Conservation (phyloP, 2,113 vertebrate genomes). For the Zosterops borbonicus region DNA sequence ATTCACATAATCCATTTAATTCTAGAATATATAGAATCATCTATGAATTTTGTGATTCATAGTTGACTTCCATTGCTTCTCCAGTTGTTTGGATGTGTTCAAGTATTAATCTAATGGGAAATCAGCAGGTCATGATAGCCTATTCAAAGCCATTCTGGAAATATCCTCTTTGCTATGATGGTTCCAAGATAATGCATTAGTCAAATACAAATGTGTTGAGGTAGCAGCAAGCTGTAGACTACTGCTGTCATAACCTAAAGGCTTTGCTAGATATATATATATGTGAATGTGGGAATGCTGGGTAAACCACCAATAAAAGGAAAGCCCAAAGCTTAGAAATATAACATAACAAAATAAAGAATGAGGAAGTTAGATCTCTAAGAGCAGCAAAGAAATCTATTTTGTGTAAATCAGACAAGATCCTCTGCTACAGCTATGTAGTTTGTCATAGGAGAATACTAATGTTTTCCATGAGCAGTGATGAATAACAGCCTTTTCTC, state of each 20-base stretch:
- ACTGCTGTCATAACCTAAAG: not conserved
- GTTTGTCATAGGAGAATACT: not conserved
- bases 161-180: not conserved
- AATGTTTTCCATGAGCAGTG: not conserved
- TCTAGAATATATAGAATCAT: not conserved
- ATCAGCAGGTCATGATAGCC: not conserved
- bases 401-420: not conserved
- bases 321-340: not conserved
- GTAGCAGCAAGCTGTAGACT: not conserved
- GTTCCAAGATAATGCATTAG: not conserved
- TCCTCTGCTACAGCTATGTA: not conserved
- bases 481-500: not conserved
- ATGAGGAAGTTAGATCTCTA: not conserved
- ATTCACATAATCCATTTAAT: not conserved
- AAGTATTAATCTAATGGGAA: not conserved
- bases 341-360: not conserved
- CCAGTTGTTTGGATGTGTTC: not conserved
- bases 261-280: not conserved
- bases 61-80: not conserved
- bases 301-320: not conserved
- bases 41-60: not conserved
- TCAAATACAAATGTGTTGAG: not conserved
- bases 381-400: not conserved
- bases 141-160: conserved; percentile 3
- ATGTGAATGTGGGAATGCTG: not conserved